Evolutionary conservation across 2,888 invertebrate species (phyloP).

Genomic region (Rugalucina vietnamica): DNA sequence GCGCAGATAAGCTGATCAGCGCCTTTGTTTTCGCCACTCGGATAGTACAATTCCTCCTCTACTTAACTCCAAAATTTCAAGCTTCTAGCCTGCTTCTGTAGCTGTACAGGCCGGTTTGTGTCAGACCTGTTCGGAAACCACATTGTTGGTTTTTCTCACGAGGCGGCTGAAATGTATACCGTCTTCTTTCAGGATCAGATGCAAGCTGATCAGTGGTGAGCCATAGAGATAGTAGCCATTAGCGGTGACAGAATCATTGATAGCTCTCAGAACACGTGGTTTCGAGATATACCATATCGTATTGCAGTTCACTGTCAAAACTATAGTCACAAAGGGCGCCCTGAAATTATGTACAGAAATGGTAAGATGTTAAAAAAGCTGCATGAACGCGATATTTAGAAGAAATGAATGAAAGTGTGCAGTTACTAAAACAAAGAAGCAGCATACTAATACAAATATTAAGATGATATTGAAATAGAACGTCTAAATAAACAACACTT

Average conservation of each 20-base stretch:
- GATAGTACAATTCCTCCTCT: too few species aligned
- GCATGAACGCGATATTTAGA: neutral
- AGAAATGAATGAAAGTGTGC: neutral
- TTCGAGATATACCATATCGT: conserved; percentile 35
- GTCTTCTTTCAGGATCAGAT: neutral
- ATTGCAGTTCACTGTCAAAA: conserved; percentile 19
- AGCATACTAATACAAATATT: too few species aligned
- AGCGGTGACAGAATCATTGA: neutral
- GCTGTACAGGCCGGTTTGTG: too few species aligned
- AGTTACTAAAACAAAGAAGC: neutral
- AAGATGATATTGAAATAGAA: too few species aligned
- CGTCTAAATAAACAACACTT: too few species aligned
- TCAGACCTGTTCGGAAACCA: too few species aligned
- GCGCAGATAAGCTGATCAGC: too few species aligned
- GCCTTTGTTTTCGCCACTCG: too few species aligned
- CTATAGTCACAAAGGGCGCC: conserved; percentile 25
- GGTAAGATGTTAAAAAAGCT: neutral
- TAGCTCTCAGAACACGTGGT: neutral
- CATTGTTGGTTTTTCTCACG: too few species aligned
- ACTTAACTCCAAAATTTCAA: too few species aligned
- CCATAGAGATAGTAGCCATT: neutral
- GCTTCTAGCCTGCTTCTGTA: too few species aligned
- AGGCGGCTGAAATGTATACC: too few species aligned
- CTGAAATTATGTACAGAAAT: conserved; percentile 6
- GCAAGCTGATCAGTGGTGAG: neutral